These are phyloP conservation scores for Diglossa brunneiventris DNA, from an alignment of 2,113 vertebrate species.

Conservation along the genomic window DNA sequence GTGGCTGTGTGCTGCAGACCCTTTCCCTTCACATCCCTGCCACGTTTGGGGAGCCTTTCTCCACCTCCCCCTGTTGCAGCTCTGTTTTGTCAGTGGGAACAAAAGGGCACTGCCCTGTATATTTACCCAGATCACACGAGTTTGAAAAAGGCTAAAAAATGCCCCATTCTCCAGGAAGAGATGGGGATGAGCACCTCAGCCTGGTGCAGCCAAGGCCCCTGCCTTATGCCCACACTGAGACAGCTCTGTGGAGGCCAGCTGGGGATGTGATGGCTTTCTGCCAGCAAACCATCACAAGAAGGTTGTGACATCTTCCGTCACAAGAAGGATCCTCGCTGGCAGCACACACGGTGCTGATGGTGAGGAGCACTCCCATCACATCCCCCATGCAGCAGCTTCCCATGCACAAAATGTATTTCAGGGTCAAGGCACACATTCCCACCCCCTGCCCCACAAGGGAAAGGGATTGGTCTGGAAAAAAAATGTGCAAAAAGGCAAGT, in stretches of 20 bases:
- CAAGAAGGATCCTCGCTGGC: not conserved
- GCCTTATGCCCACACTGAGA: not conserved
- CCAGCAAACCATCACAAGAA: not conserved
- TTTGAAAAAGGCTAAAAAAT: not conserved
- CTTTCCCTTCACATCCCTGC: not conserved
- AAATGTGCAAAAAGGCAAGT: not conserved
- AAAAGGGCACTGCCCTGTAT: not conserved
- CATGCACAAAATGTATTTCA: fast-evolving
- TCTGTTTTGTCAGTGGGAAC: not conserved
- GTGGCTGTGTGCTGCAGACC: not conserved
- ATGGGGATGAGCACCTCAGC: not conserved
- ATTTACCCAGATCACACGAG: not conserved
- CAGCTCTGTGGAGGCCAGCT: not conserved
- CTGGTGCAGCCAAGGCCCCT: not conserved
- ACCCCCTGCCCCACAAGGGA: fast-evolving
- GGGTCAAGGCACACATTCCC: not conserved
- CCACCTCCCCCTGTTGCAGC: not conserved
- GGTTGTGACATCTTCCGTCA: not conserved
- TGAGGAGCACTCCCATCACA: fast-evolving
- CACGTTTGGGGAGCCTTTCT: not conserved
- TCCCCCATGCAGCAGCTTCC: no score
- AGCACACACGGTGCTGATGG: fast-evolving
- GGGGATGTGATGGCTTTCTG: not conserved
- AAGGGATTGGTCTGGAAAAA: not conserved
- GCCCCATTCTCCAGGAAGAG: not conserved